A percentile compares a stretch with the other conserved stretches of the same genome.
Conservation (phyloP, 2,888 invertebrate genomes). For the Cactoblastis cactorum region DNA sequence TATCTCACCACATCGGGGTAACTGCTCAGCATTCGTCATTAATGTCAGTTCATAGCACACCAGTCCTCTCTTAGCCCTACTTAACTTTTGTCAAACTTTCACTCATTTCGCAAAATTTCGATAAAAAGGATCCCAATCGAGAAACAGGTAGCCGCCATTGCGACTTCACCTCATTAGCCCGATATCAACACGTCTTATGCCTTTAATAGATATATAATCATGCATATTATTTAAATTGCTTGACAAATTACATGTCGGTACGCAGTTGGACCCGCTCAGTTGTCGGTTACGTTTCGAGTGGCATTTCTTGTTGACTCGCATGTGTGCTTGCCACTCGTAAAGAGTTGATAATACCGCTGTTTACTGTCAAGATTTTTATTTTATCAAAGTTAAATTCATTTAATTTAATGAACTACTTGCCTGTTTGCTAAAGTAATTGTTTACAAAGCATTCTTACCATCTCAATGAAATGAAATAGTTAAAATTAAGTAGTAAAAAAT, state of each 20-base stretch:
- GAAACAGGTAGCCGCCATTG: slow-evolving; percentile 39
- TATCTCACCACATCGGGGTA: too few species aligned
- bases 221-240: slow-evolving; percentile 77
- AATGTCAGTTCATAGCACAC: slow-evolving; percentile 3
- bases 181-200: slow-evolving; percentile 71
- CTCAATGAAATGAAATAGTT: too few species aligned
- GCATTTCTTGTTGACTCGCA: slow-evolving; percentile 59
- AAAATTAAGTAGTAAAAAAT: too few species aligned
- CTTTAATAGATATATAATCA: slow-evolving; percentile 77
- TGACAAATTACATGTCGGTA: slow-evolving; percentile 74
- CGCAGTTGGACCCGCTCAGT: slow-evolving; percentile 64
- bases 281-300: slow-evolving; percentile 68
- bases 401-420: background rate
- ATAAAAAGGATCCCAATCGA: slow-evolving; percentile 30
- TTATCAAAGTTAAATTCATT: background rate
- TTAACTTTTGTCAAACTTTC: slow-evolving; percentile 35
- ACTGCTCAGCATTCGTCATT: too few species aligned
- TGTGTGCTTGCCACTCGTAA: slow-evolving; percentile 36
- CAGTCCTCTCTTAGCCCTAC: too few species aligned
- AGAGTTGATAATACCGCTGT: slow-evolving; percentile 39
- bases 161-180: slow-evolving; percentile 65
- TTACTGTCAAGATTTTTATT: background rate
- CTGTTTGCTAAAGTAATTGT: slow-evolving; percentile 10
- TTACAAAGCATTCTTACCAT: too few species aligned
- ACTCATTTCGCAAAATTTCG: slow-evolving; percentile 26